Base-by-base conservation (phyloP, 2,113 vertebrate species). In the Pseudolaguvia tuberculata region DNA sequence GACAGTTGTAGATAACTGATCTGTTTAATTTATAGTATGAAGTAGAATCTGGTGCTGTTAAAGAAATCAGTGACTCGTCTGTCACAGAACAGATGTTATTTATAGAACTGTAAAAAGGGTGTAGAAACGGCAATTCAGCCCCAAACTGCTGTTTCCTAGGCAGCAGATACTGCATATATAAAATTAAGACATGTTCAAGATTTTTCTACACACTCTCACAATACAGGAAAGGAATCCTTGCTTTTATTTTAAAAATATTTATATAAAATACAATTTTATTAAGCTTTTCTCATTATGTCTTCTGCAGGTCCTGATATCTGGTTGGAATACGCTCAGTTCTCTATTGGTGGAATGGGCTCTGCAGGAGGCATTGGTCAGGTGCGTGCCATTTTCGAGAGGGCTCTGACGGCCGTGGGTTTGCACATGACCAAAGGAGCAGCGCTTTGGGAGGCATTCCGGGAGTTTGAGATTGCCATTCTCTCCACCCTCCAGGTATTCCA, bases 321-420 rank as follows among this genome's bases (percentile, higher is more conserved):
- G 96, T 86, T 99, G n/a, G 97, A 99, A 52, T 99, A 94, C 0
- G 94, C 94, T 23, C 96, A 98, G 79, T 99, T 95, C 83, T 97
- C 96, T 0, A 96, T 99, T 0, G 96, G 96, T 1, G 97, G 95
- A 48, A 97, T 99, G 61, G 97, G 94, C 0, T 89, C 92, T 75
- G 91, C 92, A 0, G 97, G 95, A 8, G 97, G 97, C 3, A 93
- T 99, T 0, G 94, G 96, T 65, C 93, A 81, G 51, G 96, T 95
- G 15, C 93, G 96, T 5, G 81, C 91, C 0, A 88, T 97, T 72
- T 97, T 98, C 31, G 96, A 99, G 83, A 88, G 96, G 69, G 95
- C 95, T 0, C 73, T 99, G 35, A 98, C 93, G 0, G 94, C 94
- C 0, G 95, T 97, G 0, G 96, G 97, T 2, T 88, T 99, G 51